Conservation (phyloP, 2,888 invertebrate species). For the Bruchidius siliquastri region DNA sequence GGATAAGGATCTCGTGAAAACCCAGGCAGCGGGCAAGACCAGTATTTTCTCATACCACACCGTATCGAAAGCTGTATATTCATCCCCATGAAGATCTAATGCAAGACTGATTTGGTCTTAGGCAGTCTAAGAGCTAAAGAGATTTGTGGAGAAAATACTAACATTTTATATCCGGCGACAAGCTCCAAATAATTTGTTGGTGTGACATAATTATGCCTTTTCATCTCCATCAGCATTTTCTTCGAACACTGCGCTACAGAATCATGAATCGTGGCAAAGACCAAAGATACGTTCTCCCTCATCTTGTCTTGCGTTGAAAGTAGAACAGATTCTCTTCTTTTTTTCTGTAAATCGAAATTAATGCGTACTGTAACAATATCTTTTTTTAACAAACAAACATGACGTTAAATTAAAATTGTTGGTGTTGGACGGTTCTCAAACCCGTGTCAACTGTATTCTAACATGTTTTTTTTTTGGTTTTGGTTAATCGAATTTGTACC, state of each 20-base stretch:
- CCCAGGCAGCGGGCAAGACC: no score
- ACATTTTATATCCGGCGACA: constrained; percentile 79
- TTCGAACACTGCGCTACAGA: constrained; percentile 71
- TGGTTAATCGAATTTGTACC: no score
- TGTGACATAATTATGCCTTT: constrained; percentile 81
- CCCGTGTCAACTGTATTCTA: no score
- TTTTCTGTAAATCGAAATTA: constrained; percentile 29
- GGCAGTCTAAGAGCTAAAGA: constrained; percentile 8
- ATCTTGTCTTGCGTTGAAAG: constrained; percentile 54
- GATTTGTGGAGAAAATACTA: no score
- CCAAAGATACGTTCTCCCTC: constrained; percentile 64
- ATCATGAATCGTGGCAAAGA: constrained; percentile 77
- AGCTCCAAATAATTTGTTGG: constrained; percentile 84
- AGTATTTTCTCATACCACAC: no score
- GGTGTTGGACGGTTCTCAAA: no score
- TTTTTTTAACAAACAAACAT: neutral
- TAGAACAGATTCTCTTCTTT: constrained; percentile 39
- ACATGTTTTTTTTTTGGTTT: no score
- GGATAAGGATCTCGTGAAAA: no score
- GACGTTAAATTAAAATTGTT: no score
- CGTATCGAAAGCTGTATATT: no score
- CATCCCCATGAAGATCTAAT: no score
- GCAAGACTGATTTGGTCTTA: no score
- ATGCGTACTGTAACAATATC: neutral
- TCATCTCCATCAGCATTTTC: constrained; percentile 72